These are phyloP conservation scores for Amphiprion ocellaris DNA, from an alignment of 2,113 vertebrate genomes.

Conservation along the genomic window DNA sequence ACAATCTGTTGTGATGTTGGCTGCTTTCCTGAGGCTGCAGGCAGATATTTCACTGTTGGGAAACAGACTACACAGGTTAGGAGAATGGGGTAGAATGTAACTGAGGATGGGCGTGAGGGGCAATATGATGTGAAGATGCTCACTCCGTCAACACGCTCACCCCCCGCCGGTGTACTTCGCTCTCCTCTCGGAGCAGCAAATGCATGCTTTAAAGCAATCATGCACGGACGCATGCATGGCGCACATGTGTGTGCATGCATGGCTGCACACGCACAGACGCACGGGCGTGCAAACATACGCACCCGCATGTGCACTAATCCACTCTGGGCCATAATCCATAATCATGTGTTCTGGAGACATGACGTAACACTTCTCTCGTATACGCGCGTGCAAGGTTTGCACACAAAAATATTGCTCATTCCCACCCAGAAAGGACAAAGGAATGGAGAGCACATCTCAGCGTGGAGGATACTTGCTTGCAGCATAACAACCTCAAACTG, in stretches of 20 bases:
- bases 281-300: slow-evolving; percentile 13
- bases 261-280: slow-evolving; percentile 46
- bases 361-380: slow-evolving; percentile 74
- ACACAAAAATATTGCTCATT: not conserved
- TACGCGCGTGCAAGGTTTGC: slow-evolving; percentile 45
- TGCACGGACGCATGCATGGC: slow-evolving; percentile 55
- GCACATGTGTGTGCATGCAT: slow-evolving; percentile 68
- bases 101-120: slow-evolving; percentile 74
- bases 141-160: slow-evolving; percentile 67
- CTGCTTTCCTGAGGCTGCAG: slow-evolving; percentile 63
- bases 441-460: slow-evolving; percentile 25
- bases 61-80: slow-evolving; percentile 58
- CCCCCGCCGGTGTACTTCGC: slow-evolving; percentile 48
- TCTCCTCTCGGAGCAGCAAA: slow-evolving; percentile 53
- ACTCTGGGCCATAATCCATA: slow-evolving; percentile 66
- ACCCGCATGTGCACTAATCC: slow-evolving; percentile 59
- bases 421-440: not conserved
- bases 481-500: slow-evolving; percentile 55
- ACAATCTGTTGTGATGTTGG: slow-evolving; percentile 71
- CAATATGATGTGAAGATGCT: slow-evolving; percentile 75
- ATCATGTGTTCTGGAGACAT: slow-evolving; percentile 76
- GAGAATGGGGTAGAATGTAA: slow-evolving; percentile 55
- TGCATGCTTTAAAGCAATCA: slow-evolving; percentile 65
- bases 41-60: slow-evolving; percentile 60
- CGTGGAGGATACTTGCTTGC: slow-evolving; percentile 30